phyloP scores from a whole-genome alignment of 2,113 vertebrate species.

The Thamnophis sirtalis region DNA sequence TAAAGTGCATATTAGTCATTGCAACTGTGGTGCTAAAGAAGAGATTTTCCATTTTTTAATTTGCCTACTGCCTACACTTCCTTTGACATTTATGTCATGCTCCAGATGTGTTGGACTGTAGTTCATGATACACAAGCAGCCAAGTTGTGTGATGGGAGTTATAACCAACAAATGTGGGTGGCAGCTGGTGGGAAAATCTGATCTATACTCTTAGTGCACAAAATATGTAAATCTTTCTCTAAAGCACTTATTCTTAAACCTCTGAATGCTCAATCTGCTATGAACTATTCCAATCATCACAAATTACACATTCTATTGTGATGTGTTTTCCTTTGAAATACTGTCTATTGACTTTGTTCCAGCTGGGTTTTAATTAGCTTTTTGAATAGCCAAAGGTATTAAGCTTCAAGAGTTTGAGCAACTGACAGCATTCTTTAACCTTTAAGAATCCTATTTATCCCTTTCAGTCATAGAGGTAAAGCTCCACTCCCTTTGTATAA shows the following conservation, averaged over 20 bases:
- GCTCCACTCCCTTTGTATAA: slow-evolving; percentile 21
- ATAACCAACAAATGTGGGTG: background rate
- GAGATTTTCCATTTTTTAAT: background rate
- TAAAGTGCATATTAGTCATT: background rate
- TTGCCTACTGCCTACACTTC: background rate
- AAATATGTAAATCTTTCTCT: background rate
- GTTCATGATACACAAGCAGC: background rate
- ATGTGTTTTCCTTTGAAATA: slow-evolving; percentile 26
- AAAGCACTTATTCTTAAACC: slow-evolving; percentile 1
- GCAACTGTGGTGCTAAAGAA: background rate
- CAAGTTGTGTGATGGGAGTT: background rate
- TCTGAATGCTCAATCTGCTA: background rate
- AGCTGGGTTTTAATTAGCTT: slow-evolving; percentile 32
- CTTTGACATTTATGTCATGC: background rate
- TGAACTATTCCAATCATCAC: slow-evolving; percentile 6
- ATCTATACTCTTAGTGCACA: background rate
- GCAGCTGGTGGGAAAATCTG: background rate
- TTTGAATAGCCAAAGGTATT: slow-evolving; percentile 33
- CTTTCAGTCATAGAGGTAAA: slow-evolving; percentile 22
- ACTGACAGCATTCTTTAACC: slow-evolving; percentile 33
- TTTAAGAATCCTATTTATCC: slow-evolving; percentile 32
- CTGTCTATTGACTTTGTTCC: slow-evolving; percentile 28
- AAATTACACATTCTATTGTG: slow-evolving; percentile 21
- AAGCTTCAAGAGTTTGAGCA: slow-evolving; percentile 29
- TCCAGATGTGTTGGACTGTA: background rate